These are phyloP conservation scores for Cheilosia pagana DNA, from an alignment of 2,888 invertebrate species.

Conservation along the genomic window DNA sequence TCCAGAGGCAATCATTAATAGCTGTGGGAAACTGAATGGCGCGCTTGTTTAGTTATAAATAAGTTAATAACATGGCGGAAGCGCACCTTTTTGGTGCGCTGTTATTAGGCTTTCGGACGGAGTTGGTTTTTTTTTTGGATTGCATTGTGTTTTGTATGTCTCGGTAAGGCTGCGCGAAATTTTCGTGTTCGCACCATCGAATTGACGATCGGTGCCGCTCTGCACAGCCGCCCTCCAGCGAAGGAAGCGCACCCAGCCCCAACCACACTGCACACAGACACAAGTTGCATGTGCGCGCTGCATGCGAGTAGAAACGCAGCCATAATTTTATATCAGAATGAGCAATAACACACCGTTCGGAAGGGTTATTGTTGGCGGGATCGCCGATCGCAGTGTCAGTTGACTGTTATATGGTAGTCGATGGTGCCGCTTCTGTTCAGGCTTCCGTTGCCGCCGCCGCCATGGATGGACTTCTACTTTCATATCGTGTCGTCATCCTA, in stretches of 20 bases:
- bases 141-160: conserved; percentile 46
- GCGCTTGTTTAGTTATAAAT: conserved; percentile 82
- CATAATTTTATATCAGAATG: conserved; percentile 74
- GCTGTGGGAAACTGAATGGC: conserved; percentile 76
- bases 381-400: conserved; percentile 70
- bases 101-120: conserved; percentile 68
- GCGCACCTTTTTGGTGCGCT: conserved; percentile 79
- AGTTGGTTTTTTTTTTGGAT: conserved; percentile 29
- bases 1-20: conserved; percentile 73
- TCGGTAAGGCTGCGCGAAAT: conserved; percentile 62
- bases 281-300: background rate
- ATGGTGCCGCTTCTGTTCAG: conserved; percentile 73
- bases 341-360: conserved; percentile 72
- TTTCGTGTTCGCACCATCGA: conserved; percentile 74
- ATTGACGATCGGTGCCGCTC: conserved; percentile 66
- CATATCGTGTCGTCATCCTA: conserved; percentile 73
- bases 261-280: conserved; percentile 24
- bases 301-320: conserved; percentile 43
- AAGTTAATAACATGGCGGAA: conserved; percentile 84
- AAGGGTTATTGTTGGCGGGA: conserved; percentile 71
- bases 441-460: conserved; percentile 67
- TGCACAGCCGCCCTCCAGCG: conserved; percentile 60
- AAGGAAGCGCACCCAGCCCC: conserved; percentile 66
- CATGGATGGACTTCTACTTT: conserved; percentile 68
- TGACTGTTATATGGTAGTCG: conserved; percentile 72